Percentiles rank a stretch among this genome's conserved stretches.
These are phyloP conservation scores for Leuciscus idus DNA, from an alignment of 2,113 vertebrate species.

Conservation along the genomic window DNA sequence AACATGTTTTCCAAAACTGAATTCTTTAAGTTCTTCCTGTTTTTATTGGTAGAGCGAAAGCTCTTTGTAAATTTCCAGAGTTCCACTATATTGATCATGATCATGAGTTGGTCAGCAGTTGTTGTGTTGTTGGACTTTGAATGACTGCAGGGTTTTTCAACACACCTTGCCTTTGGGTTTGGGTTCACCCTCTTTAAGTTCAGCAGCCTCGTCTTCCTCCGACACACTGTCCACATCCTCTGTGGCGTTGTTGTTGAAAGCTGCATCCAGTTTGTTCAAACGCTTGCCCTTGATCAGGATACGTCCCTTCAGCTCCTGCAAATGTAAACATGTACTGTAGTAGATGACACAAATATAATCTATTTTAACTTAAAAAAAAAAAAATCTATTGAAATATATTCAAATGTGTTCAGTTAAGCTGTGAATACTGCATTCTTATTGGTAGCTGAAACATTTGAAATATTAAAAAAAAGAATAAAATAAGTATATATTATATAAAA, in stretches of 20 bases:
- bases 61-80: background rate
- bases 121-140: background rate
- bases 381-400: background rate
- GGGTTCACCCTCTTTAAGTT: conserved; percentile 76
- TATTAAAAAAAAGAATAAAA: too few species aligned
- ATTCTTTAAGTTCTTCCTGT: background rate
- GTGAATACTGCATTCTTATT: too few species aligned
- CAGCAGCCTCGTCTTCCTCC: conserved; percentile 93
- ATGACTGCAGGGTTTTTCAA: background rate
- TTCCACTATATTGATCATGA: background rate
- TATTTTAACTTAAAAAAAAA: background rate
- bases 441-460: too few species aligned
- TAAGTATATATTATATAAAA: too few species aligned
- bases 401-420: too few species aligned
- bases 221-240: conserved; percentile 85
- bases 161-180: conserved; percentile 71
- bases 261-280: conserved; percentile 82
- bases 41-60: background rate
- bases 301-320: conserved; percentile 88
- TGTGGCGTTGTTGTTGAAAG: conserved; percentile 66
- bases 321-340: background rate
- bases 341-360: background rate
- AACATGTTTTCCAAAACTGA: background rate
- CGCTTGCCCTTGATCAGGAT: conserved; percentile 94
- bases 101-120: background rate